Percentiles rank a stretch among this genome's conserved stretches.
phyloP scores from a whole-genome alignment of 2,797 vertebrate species.

The Pseudochirops corinnae region DNA sequence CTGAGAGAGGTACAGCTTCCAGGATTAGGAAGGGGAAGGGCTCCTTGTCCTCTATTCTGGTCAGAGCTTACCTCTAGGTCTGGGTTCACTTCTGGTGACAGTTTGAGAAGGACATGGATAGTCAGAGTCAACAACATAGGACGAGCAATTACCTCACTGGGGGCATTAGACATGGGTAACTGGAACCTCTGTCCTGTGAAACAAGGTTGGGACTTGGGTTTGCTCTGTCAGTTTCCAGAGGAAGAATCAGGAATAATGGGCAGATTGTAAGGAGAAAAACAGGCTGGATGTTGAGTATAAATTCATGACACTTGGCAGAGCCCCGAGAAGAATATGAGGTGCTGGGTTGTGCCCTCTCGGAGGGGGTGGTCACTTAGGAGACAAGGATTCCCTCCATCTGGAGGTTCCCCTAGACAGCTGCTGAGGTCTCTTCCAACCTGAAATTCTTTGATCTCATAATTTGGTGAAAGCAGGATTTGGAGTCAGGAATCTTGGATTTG shows the following conservation, averaged over 20 bases:
- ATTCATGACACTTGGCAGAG: fast-evolving
- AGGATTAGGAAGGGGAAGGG: not conserved
- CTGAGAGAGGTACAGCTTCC: not conserved
- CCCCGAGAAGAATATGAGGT: not conserved
- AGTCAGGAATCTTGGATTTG: not conserved
- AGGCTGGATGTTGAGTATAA: not conserved
- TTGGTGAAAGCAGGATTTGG: not conserved
- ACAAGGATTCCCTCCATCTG: not conserved
- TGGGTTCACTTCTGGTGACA: not conserved
- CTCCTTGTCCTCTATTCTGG: not conserved
- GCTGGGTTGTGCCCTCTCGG: not conserved
- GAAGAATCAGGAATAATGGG: not conserved
- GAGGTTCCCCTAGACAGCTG: not conserved
- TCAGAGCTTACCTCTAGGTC: not conserved
- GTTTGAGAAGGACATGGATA: not conserved
- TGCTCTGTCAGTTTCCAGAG: not conserved
- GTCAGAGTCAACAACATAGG: not conserved
- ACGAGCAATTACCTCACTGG: not conserved
- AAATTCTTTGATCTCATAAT: not conserved
- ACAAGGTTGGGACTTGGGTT: not conserved
- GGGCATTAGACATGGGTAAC: not conserved
- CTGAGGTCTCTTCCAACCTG: not conserved
- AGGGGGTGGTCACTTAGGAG: not conserved
- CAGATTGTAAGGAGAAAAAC: not conserved
- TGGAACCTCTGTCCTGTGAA: not conserved